phyloP scores from a whole-genome alignment of 1,140 invertebrate species.

The Ruditapes philippinarum region DNA sequence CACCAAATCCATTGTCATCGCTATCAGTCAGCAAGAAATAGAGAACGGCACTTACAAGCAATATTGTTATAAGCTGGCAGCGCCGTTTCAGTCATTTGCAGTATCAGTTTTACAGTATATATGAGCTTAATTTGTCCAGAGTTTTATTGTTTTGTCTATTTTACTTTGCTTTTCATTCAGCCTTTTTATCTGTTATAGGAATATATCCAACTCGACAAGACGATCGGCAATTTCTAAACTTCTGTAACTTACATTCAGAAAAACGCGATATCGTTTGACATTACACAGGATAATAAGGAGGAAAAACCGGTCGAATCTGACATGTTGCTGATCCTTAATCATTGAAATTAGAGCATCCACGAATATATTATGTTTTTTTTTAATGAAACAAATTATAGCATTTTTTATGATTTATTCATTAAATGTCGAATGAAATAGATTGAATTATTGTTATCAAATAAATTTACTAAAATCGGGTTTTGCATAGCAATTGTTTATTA shows the following conservation, averaged over 20 bases:
- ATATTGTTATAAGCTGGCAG: conserved; percentile 6
- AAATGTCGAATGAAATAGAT: too few relatives aligned
- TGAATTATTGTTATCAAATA: too few relatives aligned
- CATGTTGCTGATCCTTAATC: too few relatives aligned
- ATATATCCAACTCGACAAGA: background rate
- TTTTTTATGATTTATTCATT: too few relatives aligned
- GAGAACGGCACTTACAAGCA: conserved; percentile 18
- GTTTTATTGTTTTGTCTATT: too few relatives aligned
- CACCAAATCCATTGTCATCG: too few relatives aligned
- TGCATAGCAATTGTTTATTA: too few relatives aligned
- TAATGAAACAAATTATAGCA: too few relatives aligned
- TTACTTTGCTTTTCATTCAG: background rate
- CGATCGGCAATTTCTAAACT: background rate
- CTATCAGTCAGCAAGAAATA: background rate
- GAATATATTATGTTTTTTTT: too few relatives aligned
- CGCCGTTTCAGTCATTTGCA: background rate
- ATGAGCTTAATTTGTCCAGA: background rate
- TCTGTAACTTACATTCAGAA: background rate
- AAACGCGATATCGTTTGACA: background rate
- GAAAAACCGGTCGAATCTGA: background rate
- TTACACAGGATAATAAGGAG: background rate
- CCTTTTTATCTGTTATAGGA: background rate
- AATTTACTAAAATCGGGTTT: too few relatives aligned
- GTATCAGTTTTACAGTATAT: background rate
- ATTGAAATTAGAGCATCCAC: too few relatives aligned